Base-by-base conservation (phyloP, 2,888 invertebrate species). In the Hemaris fuciformis region DNA sequence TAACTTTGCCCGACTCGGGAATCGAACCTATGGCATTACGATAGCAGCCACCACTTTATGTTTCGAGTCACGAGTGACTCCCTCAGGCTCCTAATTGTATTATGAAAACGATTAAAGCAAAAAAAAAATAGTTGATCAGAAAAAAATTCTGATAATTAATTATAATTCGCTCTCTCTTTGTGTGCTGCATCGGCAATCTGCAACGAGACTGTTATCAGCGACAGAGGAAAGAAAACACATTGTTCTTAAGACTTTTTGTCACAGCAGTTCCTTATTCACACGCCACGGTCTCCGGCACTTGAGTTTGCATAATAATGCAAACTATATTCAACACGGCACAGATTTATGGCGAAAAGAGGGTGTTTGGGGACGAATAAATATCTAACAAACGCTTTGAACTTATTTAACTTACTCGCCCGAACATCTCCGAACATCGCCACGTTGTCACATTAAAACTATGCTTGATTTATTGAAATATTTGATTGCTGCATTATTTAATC, bases 221-320 rank as follows among this genome's bases (percentile, higher is more conserved):
- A 57, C 57, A 57, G 41, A 57, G 41, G 57, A 57, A 38, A 57
- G 34, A 41, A 41, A 57, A 57, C 38, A 57, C 41, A 57, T 20
- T 59, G 43, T 59, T 59, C 22, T 34, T 34, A 34, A 27, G 22
- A 59, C 46, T 59, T 59, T 46, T 59, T 45, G 38, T 60, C 48
- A 46, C 53, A 53, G 31, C 53, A 31, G 53, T 53, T 18, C 53
- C 61, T 62, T 64, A 79, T 81, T 80, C 81, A 77, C 84, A 80
- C 76, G 68, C 73, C 68, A 65, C 72, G 63, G 76, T 76, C 77
- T 76, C 70, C 70, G 72, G 64, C 75, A 81, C 84, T 87, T 78
- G 81, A 84, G 70, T 87, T 87, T 82, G 80, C 87, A 87, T 87
- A 86, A 86, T 85, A 86, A 87, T 85, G 85, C 84, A 84, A 86